These are phyloP conservation scores for Drosophila murphyi DNA, from an alignment of 1,140 invertebrate genomes.

Conservation along the genomic window DNA sequence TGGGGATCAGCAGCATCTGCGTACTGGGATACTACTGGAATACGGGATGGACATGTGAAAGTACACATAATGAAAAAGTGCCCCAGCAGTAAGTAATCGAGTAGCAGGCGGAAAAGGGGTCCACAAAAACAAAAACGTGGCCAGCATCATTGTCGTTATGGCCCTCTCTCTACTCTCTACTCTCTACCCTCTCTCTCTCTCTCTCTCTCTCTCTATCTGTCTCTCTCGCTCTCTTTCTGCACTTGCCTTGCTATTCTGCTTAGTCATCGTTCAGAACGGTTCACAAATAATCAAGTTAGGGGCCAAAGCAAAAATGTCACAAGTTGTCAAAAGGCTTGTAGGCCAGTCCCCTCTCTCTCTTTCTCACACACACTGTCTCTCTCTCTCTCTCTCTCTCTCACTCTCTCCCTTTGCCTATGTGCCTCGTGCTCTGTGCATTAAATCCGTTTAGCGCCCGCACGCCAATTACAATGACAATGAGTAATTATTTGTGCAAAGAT, in stretches of 20 bases:
- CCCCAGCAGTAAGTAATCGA: constrained; percentile 47
- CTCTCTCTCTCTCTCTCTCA: too few species aligned
- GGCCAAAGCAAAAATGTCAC: constrained; percentile 38
- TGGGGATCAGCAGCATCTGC: constrained; percentile 44
- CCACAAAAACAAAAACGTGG: constrained; percentile 19
- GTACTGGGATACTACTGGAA: neutral
- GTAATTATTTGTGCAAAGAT: constrained; percentile 78
- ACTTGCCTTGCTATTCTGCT: constrained; percentile 11
- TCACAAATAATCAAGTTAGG: constrained; percentile 67
- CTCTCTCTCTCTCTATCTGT: neutral
- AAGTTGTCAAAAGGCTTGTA: constrained; percentile 39
- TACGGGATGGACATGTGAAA: neutral
- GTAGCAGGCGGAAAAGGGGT: constrained; percentile 20
- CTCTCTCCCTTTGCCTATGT: too few species aligned
- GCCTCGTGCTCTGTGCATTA: constrained; percentile 22
- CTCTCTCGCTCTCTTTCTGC: too few species aligned
- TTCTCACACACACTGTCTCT: too few species aligned
- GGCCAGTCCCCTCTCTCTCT: neutral
- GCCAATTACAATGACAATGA: constrained; percentile 82
- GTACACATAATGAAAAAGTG: neutral
- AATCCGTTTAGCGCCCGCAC: constrained; percentile 77
- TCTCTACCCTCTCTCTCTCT: neutral
- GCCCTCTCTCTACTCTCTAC: too few species aligned
- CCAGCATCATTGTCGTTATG: constrained; percentile 9
- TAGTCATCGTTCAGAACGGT: constrained; percentile 26